A percentile compares a stretch with the other conserved stretches of the same genome.
Evolutionary conservation across 2,888 invertebrate genomes (phyloP).

Genomic region (Mimas tiliae): DNA sequence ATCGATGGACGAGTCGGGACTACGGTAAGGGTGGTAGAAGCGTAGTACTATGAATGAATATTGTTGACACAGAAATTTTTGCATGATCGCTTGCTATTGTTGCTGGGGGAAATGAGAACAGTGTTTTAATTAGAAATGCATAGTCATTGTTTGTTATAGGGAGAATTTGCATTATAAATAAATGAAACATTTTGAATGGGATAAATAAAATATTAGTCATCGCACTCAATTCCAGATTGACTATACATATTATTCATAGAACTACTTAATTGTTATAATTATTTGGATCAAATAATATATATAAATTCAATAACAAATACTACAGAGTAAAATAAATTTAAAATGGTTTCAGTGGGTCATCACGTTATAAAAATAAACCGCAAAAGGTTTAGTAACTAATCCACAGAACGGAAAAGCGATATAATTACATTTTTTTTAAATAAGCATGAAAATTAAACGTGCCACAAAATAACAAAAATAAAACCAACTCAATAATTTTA

Average conservation of each 20-base stretch:
- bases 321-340: neutral
- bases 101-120: constrained; percentile 47
- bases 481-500: too few relatives aligned
- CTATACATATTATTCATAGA: neutral
- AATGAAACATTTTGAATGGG: neutral
- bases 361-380: constrained; percentile 4
- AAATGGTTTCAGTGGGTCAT: constrained; percentile 8
- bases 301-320: neutral
- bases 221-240: neutral
- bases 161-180: constrained; percentile 12
- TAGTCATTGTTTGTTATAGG: constrained; percentile 23
- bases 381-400: constrained; percentile 13
- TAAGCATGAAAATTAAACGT: too few relatives aligned
- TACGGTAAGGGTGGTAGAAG: constrained; percentile 45
- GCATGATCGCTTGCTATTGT: constrained; percentile 45
- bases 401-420: constrained; percentile 6
- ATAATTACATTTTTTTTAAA: neutral
- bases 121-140: constrained; percentile 45
- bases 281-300: neutral
- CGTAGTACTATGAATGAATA: constrained; percentile 47
- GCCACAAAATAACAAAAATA: too few relatives aligned
- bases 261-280: neutral
- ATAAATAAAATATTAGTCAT: neutral
- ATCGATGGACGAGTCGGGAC: constrained; percentile 40
- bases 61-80: constrained; percentile 57